These are phyloP conservation scores for Deilephila porcellus DNA, from an alignment of 2,888 invertebrate species.

Conservation along the genomic window DNA sequence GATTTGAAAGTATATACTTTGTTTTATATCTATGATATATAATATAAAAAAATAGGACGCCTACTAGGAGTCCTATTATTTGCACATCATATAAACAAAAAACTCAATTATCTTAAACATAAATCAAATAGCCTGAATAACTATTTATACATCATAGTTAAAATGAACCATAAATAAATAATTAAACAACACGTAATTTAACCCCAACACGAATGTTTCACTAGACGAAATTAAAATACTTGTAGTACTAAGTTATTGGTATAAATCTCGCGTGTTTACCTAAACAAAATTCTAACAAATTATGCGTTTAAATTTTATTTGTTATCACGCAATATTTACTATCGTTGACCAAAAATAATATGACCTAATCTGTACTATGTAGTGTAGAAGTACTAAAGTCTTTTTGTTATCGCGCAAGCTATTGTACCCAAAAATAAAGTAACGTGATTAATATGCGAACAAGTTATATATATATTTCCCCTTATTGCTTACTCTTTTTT, in stretches of 20 bases:
- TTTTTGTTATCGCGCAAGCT: neutral
- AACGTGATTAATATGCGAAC: too few species aligned
- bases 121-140: neutral
- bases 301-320: neutral
- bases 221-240: constrained; percentile 26
- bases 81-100: neutral
- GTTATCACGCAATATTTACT: neutral
- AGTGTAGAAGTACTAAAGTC: neutral
- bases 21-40: too few species aligned
- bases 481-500: too few species aligned
- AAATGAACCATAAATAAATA: neutral
- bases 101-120: neutral
- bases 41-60: too few species aligned
- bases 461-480: too few species aligned
- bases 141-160: neutral
- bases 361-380: too few species aligned
- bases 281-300: neutral
- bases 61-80: too few species aligned
- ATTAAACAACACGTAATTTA: neutral
- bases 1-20: too few species aligned
- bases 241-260: neutral
- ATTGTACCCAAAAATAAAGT: too few species aligned
- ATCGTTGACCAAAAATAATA: neutral
- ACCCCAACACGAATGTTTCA: constrained; percentile 9
- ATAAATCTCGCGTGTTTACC: neutral